phyloP scores from a whole-genome alignment of 2,888 invertebrate genomes.

The Amblyjoppa proteus region DNA sequence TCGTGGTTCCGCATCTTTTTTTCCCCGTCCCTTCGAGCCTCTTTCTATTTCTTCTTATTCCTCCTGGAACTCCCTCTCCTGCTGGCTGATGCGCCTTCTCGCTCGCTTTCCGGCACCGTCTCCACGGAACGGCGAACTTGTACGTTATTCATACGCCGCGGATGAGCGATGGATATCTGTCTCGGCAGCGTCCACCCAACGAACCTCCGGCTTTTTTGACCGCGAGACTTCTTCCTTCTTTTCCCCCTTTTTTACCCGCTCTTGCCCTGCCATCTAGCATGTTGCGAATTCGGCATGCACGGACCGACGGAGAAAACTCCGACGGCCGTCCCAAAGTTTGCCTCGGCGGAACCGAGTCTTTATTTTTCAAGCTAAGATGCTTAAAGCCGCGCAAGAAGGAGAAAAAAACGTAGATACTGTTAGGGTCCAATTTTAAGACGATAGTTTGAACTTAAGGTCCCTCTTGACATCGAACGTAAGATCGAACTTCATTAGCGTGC shows the following conservation, averaged over 20 bases:
- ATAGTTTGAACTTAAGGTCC: neutral
- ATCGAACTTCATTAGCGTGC: neutral
- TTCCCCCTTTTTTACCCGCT: neutral
- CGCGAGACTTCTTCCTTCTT: constrained; percentile 48
- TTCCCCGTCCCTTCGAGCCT: constrained; percentile 23
- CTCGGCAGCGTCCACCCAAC: constrained; percentile 65
- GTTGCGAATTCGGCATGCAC: neutral
- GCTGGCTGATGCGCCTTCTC: constrained; percentile 17
- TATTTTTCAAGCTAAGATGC: neutral
- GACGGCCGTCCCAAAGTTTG: constrained; percentile 52
- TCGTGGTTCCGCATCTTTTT: constrained; percentile 8
- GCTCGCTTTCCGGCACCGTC: constrained; percentile 9
- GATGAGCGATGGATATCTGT: constrained; percentile 79
- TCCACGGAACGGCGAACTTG: constrained; percentile 72
- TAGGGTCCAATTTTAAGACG: neutral
- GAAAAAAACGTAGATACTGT: neutral
- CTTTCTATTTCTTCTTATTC: constrained; percentile 48
- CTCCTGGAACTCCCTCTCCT: neutral
- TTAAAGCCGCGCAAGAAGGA: neutral
- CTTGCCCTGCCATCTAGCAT: constrained; percentile 14
- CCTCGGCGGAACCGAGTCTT: neutral
- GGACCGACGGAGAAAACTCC: constrained; percentile 25
- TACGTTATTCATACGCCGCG: constrained; percentile 79
- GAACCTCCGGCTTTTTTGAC: constrained; percentile 57
- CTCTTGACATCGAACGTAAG: neutral